A percentile compares a stretch with the other conserved stretches of the same genome.
phyloP scores from a whole-genome alignment of 2,888 invertebrate species.

The Nowickia ferox region DNA sequence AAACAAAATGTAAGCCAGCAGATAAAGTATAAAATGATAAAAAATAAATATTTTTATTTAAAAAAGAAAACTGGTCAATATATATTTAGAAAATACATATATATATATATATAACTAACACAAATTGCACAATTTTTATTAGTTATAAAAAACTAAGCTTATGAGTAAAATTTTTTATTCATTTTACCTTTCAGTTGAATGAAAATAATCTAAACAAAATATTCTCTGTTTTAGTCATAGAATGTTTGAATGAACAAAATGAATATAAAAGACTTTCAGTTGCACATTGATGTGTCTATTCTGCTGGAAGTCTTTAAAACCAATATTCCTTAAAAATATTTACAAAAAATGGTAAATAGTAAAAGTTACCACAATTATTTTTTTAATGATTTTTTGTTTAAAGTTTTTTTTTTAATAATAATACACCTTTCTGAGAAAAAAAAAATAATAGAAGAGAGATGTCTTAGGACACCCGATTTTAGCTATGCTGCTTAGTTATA shows the following conservation, averaged over 20 bases:
- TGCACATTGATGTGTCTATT: not conserved
- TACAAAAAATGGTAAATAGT: too few relatives aligned
- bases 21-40: not conserved
- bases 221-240: not conserved
- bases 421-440: too few relatives aligned
- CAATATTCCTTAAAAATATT: not conserved
- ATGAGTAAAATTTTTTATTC: constrained; percentile 5
- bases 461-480: too few relatives aligned
- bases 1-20: constrained; percentile 19
- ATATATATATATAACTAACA: not conserved
- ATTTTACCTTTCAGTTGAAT: not conserved
- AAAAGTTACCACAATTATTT: too few relatives aligned
- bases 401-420: too few relatives aligned
- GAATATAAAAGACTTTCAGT: not conserved
- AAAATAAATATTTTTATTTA: not conserved
- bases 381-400: too few relatives aligned
- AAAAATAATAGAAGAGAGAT: too few relatives aligned
- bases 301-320: not conserved
- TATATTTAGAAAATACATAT: not conserved
- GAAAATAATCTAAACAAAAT: constrained; percentile 20
- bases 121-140: constrained; percentile 49
- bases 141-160: constrained; percentile 47
- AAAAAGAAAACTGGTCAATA: constrained; percentile 7
- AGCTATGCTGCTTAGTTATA: too few relatives aligned
- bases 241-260: not conserved